These are phyloP conservation scores for Nebria brevicollis DNA, from an alignment of 2,888 invertebrate genomes.

Conservation along the genomic window DNA sequence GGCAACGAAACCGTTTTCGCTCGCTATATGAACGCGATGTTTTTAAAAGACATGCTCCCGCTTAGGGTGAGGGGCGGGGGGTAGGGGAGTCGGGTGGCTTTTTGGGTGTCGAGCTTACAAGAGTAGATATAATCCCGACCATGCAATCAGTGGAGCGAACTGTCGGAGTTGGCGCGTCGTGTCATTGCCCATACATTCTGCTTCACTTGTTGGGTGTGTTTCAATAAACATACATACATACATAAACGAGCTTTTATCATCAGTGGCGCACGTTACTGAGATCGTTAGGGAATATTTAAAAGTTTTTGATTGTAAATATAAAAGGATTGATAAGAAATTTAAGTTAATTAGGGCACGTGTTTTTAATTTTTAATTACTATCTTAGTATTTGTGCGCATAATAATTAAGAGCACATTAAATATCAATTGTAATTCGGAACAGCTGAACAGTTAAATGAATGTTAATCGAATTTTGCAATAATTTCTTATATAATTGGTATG, in stretches of 20 bases:
- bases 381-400: not conserved
- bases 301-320: too few species aligned
- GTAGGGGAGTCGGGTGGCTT: not conserved
- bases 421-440: not conserved
- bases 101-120: slow-evolving; percentile 12
- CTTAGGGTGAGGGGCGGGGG: too few species aligned
- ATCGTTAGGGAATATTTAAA: too few species aligned
- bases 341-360: not conserved
- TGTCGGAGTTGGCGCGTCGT: slow-evolving; percentile 41
- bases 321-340: too few species aligned
- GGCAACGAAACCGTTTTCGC: not conserved
- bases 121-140: slow-evolving; percentile 39
- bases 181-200: slow-evolving; percentile 44
- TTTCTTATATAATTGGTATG: not conserved
- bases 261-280: not conserved
- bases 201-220: slow-evolving; percentile 19
- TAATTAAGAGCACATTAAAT: not conserved
- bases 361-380: not conserved
- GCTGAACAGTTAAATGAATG: not conserved
- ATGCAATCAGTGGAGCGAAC: slow-evolving; percentile 40
- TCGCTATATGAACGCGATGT: not conserved
- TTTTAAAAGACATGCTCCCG: not conserved
- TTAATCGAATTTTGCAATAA: not conserved
- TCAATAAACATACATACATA: not conserved
- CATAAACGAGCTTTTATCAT: not conserved